Conservation (phyloP, 1,140 invertebrate species). For the Drosophila pseudoobscura region DNA sequence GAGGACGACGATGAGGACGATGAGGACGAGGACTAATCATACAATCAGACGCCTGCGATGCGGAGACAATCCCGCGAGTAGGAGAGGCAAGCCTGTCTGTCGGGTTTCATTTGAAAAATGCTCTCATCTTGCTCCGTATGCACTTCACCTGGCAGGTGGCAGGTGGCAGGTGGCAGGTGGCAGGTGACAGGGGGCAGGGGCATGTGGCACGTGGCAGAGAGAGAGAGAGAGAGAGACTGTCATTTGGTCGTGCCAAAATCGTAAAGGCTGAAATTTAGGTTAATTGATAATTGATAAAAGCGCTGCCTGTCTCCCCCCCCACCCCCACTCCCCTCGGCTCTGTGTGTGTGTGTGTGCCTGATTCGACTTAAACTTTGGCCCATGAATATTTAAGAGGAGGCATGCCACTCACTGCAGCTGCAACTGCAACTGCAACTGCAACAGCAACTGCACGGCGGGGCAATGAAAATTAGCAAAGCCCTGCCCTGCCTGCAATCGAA, state of each 20-base stretch:
- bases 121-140: constrained; percentile 32
- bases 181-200: constrained; percentile 7
- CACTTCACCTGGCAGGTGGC: constrained; percentile 59
- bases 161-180: constrained; percentile 8
- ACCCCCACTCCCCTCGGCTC: not conserved
- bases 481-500: constrained; percentile 53
- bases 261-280: constrained; percentile 74
- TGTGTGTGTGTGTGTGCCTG: constrained; percentile 26
- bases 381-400: constrained; percentile 62
- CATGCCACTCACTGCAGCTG: constrained; percentile 53
- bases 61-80: not conserved
- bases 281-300: constrained; percentile 81
- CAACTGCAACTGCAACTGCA: constrained; percentile 34
- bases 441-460: constrained; percentile 49
- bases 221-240: constrained; percentile 12
- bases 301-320: constrained; percentile 16
- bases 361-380: constrained; percentile 50
- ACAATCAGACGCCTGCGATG: constrained; percentile 35
- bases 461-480: constrained; percentile 68
- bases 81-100: constrained; percentile 27
- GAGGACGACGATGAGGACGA: too few species aligned
- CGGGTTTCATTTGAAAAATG: constrained; percentile 63
- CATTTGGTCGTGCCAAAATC: constrained; percentile 69
- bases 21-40: constrained; percentile 47
- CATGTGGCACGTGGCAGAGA: not conserved